These are phyloP conservation scores for Sciurus carolinensis DNA, from an alignment of 2,797 vertebrate genomes.

Conservation along the genomic window DNA sequence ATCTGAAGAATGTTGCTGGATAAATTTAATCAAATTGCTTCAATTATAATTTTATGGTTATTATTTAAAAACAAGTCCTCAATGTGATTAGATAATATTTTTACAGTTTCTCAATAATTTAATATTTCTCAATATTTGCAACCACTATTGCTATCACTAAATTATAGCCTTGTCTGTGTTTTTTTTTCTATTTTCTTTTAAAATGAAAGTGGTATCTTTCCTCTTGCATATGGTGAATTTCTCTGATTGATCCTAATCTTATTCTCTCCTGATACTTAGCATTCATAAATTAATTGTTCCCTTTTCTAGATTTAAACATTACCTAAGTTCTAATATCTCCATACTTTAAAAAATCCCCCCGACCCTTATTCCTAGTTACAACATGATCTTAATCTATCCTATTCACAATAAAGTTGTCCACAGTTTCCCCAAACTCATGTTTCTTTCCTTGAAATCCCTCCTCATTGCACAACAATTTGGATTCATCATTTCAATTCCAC, in stretches of 20 bases:
- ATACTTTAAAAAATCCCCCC: not conserved
- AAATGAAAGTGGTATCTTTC: not conserved
- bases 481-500: not conserved
- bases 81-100: not conserved
- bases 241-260: not conserved
- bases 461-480: not conserved
- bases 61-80: not conserved
- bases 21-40: not conserved
- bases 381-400: not conserved
- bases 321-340: not conserved
- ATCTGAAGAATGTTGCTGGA: not conserved
- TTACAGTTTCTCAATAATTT: not conserved
- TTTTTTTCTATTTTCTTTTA: not conserved
- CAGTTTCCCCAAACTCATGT: not conserved
- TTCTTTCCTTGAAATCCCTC: not conserved
- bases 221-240: not conserved
- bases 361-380: not conserved
- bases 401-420: not conserved
- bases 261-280: not conserved
- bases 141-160: not conserved
- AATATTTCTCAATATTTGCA: not conserved
- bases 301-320: slow-evolving; percentile 3
- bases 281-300: not conserved
- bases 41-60: not conserved
- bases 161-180: not conserved